Evolutionary conservation across 2,113 vertebrate genomes (phyloP), one percentile per base, ranked within the genome.

Genomic region (Pelecanus crispus): DNA sequence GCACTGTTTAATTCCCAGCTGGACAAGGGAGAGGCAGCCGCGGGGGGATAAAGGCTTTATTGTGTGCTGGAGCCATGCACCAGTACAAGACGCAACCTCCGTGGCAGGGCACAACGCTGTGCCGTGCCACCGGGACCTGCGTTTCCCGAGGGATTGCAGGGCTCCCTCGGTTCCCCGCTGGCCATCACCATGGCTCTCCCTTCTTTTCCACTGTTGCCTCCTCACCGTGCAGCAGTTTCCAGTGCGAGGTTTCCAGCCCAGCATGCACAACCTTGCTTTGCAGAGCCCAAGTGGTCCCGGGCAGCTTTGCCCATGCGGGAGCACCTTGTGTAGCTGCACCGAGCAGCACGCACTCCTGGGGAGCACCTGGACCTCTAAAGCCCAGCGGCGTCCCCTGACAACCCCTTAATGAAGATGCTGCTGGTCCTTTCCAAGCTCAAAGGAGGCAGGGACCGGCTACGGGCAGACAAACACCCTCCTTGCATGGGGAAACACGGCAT

Each of bases 401-500:
- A 11, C 50, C 77, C 52, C 47, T 44, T 26, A 24, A 21, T 7
- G 47, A 49, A 55, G 9, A 25, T 3, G 62, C 66, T 56, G 62
- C 58, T 1, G 0, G 4, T 38, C 38, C 53, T n/a, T 40, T 24
- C 61, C 0, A 0, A 65, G 66, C 44, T n/a, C 71, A 45, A 38
- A 58, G 42, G 77, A 74, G 36, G 45, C 53, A n/a, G 75, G 75
- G 45, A 83, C 50, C 2, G 4, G 91, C 77, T 42, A 14, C 55
- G n/a, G 77, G 34, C 4, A 2, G 77, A 11, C 73, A 50, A 92
- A 84, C 13, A 1, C 28, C 42, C 58, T 52, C 49, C 74, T n/a
- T 0, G 15, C 19, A 0, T 1, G 17, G 44, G 36, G 7, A 19
- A 16, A 40, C 1, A 4, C 3, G 15, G 47, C n/a, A 0, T 3